phyloP scores from a whole-genome alignment of 2,113 vertebrate genomes.

The Setophaga kirtlandii region DNA sequence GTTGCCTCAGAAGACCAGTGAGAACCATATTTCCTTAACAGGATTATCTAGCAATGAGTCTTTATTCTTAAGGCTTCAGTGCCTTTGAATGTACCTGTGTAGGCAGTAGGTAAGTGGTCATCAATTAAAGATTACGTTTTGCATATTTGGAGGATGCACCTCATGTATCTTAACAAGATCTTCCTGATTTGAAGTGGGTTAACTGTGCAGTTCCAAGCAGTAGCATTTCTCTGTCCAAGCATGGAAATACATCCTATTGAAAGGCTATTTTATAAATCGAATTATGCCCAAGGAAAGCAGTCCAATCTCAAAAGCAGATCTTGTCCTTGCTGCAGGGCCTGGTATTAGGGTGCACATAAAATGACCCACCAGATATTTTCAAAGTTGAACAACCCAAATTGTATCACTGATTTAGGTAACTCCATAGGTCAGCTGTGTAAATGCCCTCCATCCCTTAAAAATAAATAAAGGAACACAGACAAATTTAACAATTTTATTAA shows the following conservation, averaged over 20 bases:
- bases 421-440: neutral
- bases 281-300: neutral
- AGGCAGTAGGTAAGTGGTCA: neutral
- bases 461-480: neutral
- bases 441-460: neutral
- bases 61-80: neutral
- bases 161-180: neutral
- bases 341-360: neutral
- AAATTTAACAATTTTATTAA: conserved; percentile 82
- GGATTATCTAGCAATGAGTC: neutral
- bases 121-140: neutral
- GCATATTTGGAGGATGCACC: neutral
- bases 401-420: neutral
- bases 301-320: neutral
- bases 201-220: neutral
- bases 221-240: neutral
- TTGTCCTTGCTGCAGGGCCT: neutral
- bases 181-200: neutral
- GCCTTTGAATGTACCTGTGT: neutral
- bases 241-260: neutral
- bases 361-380: neutral
- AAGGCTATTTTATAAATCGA: neutral
- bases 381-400: neutral
- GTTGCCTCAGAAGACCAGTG: neutral
- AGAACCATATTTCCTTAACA: neutral